These are phyloP conservation scores for Drosophila yakuba DNA, from an alignment of 1,140 invertebrate genomes.

Conservation along the genomic window DNA sequence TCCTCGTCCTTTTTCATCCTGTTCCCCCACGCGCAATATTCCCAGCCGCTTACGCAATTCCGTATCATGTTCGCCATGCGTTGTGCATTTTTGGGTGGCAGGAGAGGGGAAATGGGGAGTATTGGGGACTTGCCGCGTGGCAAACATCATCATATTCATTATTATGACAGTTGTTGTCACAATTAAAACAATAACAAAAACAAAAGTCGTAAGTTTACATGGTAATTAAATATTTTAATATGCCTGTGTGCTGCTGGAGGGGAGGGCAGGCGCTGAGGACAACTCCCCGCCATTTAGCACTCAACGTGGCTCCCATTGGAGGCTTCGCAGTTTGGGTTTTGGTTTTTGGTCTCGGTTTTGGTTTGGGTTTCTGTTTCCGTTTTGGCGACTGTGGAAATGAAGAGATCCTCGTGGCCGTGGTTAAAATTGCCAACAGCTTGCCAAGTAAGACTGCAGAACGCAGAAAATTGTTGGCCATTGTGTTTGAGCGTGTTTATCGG, in stretches of 20 bases:
- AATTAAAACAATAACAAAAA: slow-evolving; percentile 83
- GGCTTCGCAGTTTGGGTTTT: slow-evolving; percentile 34
- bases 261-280: neutral
- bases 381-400: slow-evolving; percentile 55
- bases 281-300: slow-evolving; percentile 28
- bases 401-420: slow-evolving; percentile 58
- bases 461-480: slow-evolving; percentile 71
- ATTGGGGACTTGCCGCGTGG: slow-evolving; percentile 36
- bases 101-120: neutral
- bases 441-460: slow-evolving; percentile 39
- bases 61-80: slow-evolving; percentile 40
- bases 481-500: slow-evolving; percentile 4
- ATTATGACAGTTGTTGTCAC: slow-evolving; percentile 83
- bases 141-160: slow-evolving; percentile 83
- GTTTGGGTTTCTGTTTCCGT: slow-evolving; percentile 15
- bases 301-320: slow-evolving; percentile 31
- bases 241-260: slow-evolving; percentile 53
- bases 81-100: slow-evolving; percentile 42
- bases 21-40: neutral
- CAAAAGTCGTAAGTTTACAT: slow-evolving; percentile 83
- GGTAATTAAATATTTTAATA: slow-evolving; percentile 84
- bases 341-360: slow-evolving; percentile 41
- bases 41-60: slow-evolving; percentile 34
- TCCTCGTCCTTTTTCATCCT: slow-evolving; percentile 5
- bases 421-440: slow-evolving; percentile 77